Percentiles rank a stretch among this genome's conserved stretches.
Evolutionary conservation across 2,113 vertebrate species (phyloP).

Genomic region (Heptranchias perlo): DNA sequence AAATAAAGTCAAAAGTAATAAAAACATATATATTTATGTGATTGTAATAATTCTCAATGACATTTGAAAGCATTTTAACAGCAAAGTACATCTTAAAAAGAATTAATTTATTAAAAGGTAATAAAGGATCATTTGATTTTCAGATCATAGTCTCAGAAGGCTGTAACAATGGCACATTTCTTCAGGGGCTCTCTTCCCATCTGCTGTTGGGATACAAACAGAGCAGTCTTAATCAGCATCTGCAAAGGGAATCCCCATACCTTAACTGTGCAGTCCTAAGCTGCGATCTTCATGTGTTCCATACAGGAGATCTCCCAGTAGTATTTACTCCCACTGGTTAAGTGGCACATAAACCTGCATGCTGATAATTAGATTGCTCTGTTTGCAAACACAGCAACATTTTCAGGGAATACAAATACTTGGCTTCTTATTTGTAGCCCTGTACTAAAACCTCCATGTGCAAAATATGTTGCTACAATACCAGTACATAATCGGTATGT

Average conservation of each 20-base stretch:
- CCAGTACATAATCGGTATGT: background rate
- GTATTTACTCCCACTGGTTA: background rate
- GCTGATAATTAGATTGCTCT: background rate
- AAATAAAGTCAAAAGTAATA: background rate
- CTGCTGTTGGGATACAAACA: background rate
- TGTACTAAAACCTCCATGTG: background rate
- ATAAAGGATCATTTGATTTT: background rate
- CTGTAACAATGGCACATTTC: background rate
- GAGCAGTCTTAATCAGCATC: slow-evolving; percentile 8
- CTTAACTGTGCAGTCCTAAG: background rate
- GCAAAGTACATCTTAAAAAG: background rate
- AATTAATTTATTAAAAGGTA: background rate
- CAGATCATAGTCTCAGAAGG: background rate
- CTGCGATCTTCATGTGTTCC: background rate
- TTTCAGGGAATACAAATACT: background rate
- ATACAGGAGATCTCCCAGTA: background rate
- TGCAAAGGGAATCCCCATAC: background rate
- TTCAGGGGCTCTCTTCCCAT: background rate
- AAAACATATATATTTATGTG: background rate
- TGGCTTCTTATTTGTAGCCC: background rate
- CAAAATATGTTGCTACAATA: background rate
- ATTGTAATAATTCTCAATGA: background rate
- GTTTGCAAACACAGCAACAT: background rate
- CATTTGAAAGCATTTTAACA: background rate
- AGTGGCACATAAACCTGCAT: background rate